These are phyloP conservation scores for Scopus umbretta DNA, from an alignment of 2,113 vertebrate genomes.

Conservation along the genomic window DNA sequence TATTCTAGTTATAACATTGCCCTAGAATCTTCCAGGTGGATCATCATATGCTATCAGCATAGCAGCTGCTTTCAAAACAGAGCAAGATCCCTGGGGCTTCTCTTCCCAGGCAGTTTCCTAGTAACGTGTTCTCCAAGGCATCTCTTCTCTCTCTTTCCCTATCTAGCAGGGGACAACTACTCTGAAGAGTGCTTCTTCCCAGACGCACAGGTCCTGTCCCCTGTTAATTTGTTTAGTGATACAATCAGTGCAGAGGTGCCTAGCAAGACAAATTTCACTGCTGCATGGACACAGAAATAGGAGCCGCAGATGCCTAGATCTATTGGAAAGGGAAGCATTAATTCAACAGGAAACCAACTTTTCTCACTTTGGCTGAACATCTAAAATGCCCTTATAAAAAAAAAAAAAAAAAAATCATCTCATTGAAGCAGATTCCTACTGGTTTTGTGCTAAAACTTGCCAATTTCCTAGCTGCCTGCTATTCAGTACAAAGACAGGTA, in stretches of 20 bases:
- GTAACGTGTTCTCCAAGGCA: background rate
- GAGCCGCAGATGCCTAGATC: background rate
- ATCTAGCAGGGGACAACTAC: background rate
- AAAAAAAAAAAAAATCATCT: background rate
- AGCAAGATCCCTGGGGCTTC: background rate
- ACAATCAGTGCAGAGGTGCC: background rate
- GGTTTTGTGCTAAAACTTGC: background rate
- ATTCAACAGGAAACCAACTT: background rate
- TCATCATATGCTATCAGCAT: background rate
- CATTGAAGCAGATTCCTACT: background rate
- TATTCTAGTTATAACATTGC: background rate
- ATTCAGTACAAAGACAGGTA: slow-evolving; percentile 36
- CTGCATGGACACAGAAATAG: background rate
- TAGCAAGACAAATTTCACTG: background rate
- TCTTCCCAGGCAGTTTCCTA: background rate
- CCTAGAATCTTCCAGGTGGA: background rate
- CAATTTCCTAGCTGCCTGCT: slow-evolving; percentile 25
- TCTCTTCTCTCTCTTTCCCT: background rate
- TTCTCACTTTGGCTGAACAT: background rate
- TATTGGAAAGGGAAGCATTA: background rate
- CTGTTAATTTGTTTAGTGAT: background rate
- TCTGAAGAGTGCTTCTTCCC: background rate
- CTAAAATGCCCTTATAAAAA: background rate
- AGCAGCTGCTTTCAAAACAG: background rate
- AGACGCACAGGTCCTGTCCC: background rate